phyloP scores from a whole-genome alignment of 2,888 invertebrate species.

The Dicyrtoma fusca region DNA sequence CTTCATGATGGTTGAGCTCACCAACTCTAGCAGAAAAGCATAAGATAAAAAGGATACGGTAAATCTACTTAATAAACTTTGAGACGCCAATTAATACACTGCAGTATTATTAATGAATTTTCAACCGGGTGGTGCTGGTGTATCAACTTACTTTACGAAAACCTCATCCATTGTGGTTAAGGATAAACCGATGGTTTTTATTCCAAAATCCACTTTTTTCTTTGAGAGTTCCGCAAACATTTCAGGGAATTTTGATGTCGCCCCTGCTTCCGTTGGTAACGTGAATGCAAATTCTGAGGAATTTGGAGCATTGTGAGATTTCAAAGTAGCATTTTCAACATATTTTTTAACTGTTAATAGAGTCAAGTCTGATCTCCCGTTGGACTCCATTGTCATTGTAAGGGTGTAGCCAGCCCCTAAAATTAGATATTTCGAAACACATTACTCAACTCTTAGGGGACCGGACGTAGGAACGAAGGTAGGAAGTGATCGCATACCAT shows the following conservation, averaged over 20 bases:
- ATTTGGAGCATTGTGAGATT: constrained; percentile 56
- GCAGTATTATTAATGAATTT: too few species aligned
- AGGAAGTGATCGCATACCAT: too few species aligned
- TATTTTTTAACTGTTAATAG: constrained; percentile 63
- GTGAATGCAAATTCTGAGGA: constrained; percentile 46
- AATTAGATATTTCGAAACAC: too few species aligned
- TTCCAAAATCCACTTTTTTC: constrained; percentile 65
- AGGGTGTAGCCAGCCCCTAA: constrained; percentile 69
- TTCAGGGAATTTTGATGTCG: constrained; percentile 67
- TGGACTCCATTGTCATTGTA: constrained; percentile 59
- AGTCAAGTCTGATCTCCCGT: constrained; percentile 64
- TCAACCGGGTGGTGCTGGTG: too few species aligned
- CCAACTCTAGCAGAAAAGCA: constrained; percentile 47
- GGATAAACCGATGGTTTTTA: constrained; percentile 79
- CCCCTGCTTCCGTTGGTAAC: constrained; percentile 62
- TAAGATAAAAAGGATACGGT: too few species aligned
- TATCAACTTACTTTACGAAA: constrained; percentile 74
- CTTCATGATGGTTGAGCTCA: constrained; percentile 41
- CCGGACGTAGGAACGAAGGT: too few species aligned
- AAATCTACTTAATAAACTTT: too few species aligned
- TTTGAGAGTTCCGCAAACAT: constrained; percentile 72
- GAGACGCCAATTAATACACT: too few species aligned
- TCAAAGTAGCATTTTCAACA: constrained; percentile 69
- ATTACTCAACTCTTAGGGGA: too few species aligned
- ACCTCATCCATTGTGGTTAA: constrained; percentile 89